phyloP scores from a whole-genome alignment of 2,113 vertebrate genomes.

The Callaeas wilsoni region DNA sequence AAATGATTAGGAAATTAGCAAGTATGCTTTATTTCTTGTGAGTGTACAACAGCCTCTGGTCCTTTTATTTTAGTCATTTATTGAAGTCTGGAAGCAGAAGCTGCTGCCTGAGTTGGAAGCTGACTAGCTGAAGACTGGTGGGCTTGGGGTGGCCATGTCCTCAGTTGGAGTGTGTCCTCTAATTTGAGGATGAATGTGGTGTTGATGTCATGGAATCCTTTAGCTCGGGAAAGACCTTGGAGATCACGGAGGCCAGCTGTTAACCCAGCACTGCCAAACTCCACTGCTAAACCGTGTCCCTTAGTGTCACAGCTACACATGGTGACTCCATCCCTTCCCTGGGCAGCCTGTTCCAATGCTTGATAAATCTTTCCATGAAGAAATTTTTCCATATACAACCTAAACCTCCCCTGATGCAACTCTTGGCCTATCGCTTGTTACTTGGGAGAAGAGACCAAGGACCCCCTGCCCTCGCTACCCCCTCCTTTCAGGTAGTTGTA shows the following conservation, averaged over 20 bases:
- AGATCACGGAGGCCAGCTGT: background rate
- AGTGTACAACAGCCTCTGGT: too few species aligned
- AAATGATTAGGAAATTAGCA: background rate
- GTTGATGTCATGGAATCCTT: background rate
- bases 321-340: background rate
- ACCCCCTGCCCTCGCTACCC: accelerated
- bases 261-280: background rate
- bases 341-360: background rate
- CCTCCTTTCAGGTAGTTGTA: background rate
- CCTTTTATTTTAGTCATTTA: background rate
- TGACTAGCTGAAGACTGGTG: background rate
- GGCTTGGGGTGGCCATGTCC: background rate
- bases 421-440: background rate
- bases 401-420: background rate
- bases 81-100: background rate
- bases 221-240: background rate
- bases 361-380: background rate
- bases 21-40: background rate
- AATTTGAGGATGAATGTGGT: background rate
- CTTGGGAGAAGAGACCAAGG: background rate
- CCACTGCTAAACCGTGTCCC: too few species aligned
- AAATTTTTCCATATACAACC: background rate
- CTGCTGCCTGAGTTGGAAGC: background rate
- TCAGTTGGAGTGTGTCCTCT: background rate
- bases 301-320: background rate